A percentile compares a stretch with the other conserved stretches of the same genome.
Conservation (phyloP, 2,888 invertebrate species). For the Eutolmus rufibarbis region DNA sequence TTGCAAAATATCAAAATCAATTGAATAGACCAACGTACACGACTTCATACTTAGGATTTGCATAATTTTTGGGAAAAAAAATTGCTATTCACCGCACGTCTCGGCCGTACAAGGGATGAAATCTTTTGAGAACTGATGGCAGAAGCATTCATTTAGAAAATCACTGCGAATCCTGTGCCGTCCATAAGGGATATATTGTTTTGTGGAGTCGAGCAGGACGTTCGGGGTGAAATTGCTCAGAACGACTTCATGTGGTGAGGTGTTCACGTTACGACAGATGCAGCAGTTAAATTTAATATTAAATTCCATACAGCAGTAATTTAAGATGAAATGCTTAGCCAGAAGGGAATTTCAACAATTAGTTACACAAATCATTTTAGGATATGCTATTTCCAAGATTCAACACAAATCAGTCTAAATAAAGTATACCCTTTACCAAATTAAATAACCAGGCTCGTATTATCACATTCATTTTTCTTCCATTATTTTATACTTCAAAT, state of each 20-base stretch:
- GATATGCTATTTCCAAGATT: too few relatives aligned
- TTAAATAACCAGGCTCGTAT: too few relatives aligned
- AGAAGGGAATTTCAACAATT: too few relatives aligned
- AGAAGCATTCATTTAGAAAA: constrained; percentile 34
- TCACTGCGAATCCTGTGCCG: background rate
- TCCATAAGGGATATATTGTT: background rate
- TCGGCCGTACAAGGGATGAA: background rate
- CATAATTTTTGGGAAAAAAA: constrained; percentile 30
- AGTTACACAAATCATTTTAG: too few relatives aligned
- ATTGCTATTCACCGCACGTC: constrained; percentile 29
- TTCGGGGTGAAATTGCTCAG: background rate
- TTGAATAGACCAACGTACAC: constrained; percentile 27
- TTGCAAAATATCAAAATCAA: constrained; percentile 36
- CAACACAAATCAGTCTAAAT: too few relatives aligned
- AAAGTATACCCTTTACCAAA: too few relatives aligned
- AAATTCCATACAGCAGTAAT: background rate
- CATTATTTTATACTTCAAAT: too few relatives aligned
- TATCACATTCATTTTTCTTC: too few relatives aligned
- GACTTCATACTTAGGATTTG: constrained; percentile 30
- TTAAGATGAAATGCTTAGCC: background rate
- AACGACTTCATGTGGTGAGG: background rate
- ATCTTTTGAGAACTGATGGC: background rate
- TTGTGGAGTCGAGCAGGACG: background rate
- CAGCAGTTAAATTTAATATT: background rate
- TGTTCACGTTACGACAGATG: background rate